These are phyloP conservation scores for Enhydra lutris DNA, from an alignment of 2,113 vertebrate genomes.

Conservation along the genomic window DNA sequence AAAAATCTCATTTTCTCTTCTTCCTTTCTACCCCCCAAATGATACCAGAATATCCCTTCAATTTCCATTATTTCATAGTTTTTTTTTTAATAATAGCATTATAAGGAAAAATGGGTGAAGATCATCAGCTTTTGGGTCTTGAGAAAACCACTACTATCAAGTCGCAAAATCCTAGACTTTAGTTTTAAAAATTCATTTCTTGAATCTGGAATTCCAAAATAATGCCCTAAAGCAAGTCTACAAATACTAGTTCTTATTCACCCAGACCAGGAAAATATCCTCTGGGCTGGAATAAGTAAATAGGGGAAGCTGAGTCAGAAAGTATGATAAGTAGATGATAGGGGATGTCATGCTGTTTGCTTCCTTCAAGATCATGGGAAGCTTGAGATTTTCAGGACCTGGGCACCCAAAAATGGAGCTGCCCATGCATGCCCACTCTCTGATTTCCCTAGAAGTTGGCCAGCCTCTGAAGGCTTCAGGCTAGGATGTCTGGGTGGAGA, in stretches of 20 bases:
- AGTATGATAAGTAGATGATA: fast-evolving
- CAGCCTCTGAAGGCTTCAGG: background rate
- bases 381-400: background rate
- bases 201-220: background rate
- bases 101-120: background rate
- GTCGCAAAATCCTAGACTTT: background rate
- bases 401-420: background rate
- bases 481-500: background rate
- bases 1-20: background rate
- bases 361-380: background rate
- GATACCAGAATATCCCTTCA: background rate
- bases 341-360: background rate
- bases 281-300: too few species aligned
- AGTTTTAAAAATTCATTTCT: background rate
- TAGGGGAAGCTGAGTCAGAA: fast-evolving
- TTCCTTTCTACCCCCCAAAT: background rate
- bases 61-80: background rate
- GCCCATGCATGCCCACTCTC: too few species aligned
- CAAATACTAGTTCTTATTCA: background rate
- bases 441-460: background rate
- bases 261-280: background rate
- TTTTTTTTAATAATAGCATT: background rate
- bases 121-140: background rate
- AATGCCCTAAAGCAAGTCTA: background rate
- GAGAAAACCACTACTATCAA: background rate